Evolutionary conservation across 2,797 vertebrate genomes (phyloP).

Genomic region (Diplodus sargus): DNA sequence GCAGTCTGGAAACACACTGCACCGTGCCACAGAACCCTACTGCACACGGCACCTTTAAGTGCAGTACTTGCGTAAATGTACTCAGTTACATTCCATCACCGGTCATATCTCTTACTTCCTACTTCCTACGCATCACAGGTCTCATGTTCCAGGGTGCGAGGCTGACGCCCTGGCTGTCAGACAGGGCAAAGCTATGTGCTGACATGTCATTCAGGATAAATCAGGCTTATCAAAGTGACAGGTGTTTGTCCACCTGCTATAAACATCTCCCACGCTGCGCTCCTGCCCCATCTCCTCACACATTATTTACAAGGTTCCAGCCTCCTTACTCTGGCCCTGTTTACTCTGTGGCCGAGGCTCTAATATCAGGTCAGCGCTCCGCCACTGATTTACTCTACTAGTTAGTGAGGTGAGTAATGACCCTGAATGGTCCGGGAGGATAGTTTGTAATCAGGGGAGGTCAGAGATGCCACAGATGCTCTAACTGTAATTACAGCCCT

Average conservation of each 20-base stretch:
- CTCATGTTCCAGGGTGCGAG: conserved; percentile 38
- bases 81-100: too few species aligned
- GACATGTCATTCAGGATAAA: conserved; percentile 88
- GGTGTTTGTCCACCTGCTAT: conserved; percentile 93
- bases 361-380: conserved; percentile 75
- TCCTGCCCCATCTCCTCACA: conserved; percentile 70
- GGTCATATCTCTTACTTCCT: conserved; percentile 33
- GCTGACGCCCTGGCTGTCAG: conserved; percentile 67
- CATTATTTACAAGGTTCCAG: conserved; percentile 86
- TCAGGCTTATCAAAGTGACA: conserved; percentile 89
- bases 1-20: too few species aligned
- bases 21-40: too few species aligned
- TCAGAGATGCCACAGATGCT: conserved; percentile 64
- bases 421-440: conserved; percentile 62
- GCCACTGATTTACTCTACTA: conserved; percentile 68
- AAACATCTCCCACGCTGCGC: conserved; percentile 86
- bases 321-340: conserved; percentile 64
- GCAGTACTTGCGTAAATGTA: too few species aligned
- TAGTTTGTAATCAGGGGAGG: conserved; percentile 68
- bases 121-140: conserved; percentile 27
- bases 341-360: conserved; percentile 76
- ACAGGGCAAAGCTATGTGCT: conserved; percentile 85
- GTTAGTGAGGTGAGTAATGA: conserved; percentile 83
- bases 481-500: conserved; percentile 71
- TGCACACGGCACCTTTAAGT: too few species aligned